Base-by-base conservation (phyloP, 2,113 vertebrate genomes). In the Vulpes lagopus region DNA sequence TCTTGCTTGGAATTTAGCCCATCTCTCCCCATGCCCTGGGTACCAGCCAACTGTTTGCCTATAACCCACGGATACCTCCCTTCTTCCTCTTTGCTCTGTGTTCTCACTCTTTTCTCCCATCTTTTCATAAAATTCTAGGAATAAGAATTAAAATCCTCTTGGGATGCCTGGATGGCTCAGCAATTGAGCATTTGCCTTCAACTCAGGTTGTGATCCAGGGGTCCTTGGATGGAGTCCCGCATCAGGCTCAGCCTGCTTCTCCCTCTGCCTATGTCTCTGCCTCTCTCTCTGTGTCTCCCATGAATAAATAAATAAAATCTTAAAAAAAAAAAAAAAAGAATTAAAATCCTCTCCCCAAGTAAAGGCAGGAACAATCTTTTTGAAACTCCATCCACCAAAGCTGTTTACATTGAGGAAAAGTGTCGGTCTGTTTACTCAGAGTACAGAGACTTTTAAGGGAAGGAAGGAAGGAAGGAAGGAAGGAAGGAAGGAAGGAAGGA, bases 331-430 rank as follows among this genome's bases (percentile, higher is more conserved):
- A 43, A 43, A 43, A 43, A 43, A 43, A 89, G 64, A 94, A 92
- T 57, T 78, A 67, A 85, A 83, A 83, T 17, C 15, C 19, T 87
- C 43, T 55, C 43, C 32, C 64, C 80, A 91, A 86, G 35, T 49
- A 57, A 94, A 88, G n/a, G n/a, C 5, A 78, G 64, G 27, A 30
- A 84, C 30, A 43, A 49, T 73, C 60, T 81, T 95, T 87, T 62
- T 15, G 69, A 82, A 88, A 49, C 5, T 9, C 30, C 62, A 78
- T 17, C n/a, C 23, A 53, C 60, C 32, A 49, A 94, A 67, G 86
- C 11, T 23, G 15, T 93, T 74, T 64, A 57, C 35, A 80, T 53
- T 55, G 67, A 91, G 43, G 53, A n/a, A 27, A 93, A 94, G 16
- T n/a, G 51, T 38, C 22, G 19, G n/a, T 82, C 62, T 32, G 30